Conservation (phyloP, 2,113 vertebrate genomes). For the Brachirus orientalis region DNA sequence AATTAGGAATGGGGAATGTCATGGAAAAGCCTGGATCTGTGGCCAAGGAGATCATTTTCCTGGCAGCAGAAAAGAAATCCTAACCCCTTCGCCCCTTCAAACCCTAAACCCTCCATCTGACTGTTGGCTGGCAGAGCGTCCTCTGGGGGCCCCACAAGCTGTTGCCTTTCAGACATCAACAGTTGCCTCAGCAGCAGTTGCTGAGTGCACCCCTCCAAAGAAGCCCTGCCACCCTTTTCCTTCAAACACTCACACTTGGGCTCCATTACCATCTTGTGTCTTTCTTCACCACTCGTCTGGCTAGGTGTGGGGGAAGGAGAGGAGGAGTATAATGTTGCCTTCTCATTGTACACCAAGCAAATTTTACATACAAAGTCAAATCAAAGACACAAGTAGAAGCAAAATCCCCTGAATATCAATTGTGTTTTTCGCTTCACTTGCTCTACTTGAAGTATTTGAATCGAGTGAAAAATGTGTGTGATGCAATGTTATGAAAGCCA, state of each 20-base stretch:
- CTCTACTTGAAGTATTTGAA: too few species aligned
- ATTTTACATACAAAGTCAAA: too few species aligned
- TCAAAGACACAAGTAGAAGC: too few species aligned
- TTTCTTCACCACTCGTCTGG: conserved; percentile 41
- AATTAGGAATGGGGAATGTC: conserved; percentile 66
- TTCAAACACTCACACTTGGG: conserved; percentile 27
- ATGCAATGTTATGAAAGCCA: too few species aligned
- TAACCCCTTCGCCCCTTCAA: conserved; percentile 70
- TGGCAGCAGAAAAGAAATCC: conserved; percentile 68
- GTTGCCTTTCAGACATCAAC: conserved; percentile 77
- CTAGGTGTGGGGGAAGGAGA: background rate
- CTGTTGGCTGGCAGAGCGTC: conserved; percentile 68
- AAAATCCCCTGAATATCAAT: too few species aligned
- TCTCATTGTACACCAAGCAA: too few species aligned
- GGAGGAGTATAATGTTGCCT: background rate
- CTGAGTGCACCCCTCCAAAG: conserved; percentile 49
- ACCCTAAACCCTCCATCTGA: conserved; percentile 75
- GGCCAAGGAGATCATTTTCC: conserved; percentile 73
- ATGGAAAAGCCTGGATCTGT: conserved; percentile 62
- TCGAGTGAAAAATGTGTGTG: too few species aligned
- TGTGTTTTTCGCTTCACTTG: too few species aligned
- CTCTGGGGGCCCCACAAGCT: conserved; percentile 76
- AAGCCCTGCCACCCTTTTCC: conserved; percentile 20
- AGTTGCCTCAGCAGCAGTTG: conserved; percentile 80
- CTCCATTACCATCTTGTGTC: conserved; percentile 63